Base-by-base conservation (phyloP, 2,888 invertebrate genomes). In the Podotricha telesiphe region DNA sequence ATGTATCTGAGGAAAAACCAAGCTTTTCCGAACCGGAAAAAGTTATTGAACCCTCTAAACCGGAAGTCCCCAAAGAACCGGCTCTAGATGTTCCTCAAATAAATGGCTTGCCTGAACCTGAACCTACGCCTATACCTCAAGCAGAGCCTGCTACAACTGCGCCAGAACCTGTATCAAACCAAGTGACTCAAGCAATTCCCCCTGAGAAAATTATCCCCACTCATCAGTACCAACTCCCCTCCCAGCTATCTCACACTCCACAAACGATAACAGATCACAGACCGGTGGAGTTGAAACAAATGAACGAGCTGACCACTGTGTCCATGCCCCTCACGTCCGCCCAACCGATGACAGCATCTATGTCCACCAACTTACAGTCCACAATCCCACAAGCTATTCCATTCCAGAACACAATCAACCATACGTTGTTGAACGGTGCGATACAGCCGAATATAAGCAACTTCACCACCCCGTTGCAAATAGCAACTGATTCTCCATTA, bases 391-490 rank as follows among this genome's bases (percentile, higher is more conserved):
- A 73, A 56, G 56, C 73, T 22, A 68, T 77, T 40, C 77, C 76
- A 11, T 79, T 76, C 62, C 78, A 76, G 40, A 78, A 75, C 19
- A 70, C 79, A 0, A 75, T 83, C 0, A 84, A 83, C 28, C 80
- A 79, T 1, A 79, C 77, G 8, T 69, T 86, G 19, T 58, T 86
- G 28, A 81, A 76, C n/a, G 81, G 82, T 0, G 73, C 79, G 19
- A 51, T 86, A 13, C 89, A 87, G 68, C 78, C 83, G 0, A 81
- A 78, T 45, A 68, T 80, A n/a, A 73, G 79, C 0, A 88, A 83
- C 61, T 74, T 89, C 8, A 89, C 87, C 0, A 91, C 89, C 0
- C 92, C 91, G 0, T 74, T 91, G 65, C 93, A 91, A 76, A 91
- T 91, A 68, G 82, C 92, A 0, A 92, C 92, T 0, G 92, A 92